Evolutionary conservation across 2,797 vertebrate species (phyloP).

Genomic region (Lacerta agilis): DNA sequence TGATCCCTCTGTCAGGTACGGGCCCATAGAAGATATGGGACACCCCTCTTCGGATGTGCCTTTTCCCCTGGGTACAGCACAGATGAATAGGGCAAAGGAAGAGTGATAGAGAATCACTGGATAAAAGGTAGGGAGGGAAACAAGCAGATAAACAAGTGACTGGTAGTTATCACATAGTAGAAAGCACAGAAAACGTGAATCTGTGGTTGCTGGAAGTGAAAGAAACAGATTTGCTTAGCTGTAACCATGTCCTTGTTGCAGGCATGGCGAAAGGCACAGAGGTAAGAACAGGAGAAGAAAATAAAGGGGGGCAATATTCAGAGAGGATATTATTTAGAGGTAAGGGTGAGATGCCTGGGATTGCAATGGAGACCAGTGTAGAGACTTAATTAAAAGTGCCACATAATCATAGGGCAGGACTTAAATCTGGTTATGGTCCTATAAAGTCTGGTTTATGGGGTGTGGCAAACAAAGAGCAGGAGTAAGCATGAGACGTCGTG

Average conservation of each 20-base stretch:
- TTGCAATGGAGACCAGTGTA: background rate
- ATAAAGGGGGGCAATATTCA: background rate
- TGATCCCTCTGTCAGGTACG: no score
- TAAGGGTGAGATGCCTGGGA: background rate
- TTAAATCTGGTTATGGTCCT: background rate
- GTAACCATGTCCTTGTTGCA: background rate
- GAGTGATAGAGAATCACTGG: background rate
- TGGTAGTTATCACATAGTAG: background rate
- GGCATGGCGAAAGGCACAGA: background rate
- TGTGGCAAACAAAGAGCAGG: background rate
- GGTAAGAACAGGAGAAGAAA: background rate
- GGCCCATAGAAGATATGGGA: no score
- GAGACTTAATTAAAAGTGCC: background rate
- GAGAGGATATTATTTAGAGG: background rate
- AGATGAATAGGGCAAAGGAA: background rate
- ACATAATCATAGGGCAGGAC: background rate
- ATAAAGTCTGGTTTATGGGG: background rate
- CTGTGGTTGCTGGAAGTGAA: background rate
- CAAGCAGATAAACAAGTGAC: background rate
- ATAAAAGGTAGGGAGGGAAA: background rate
- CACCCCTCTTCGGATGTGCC: no score
- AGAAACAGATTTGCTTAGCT: background rate
- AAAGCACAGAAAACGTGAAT: background rate
- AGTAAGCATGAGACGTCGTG: background rate
- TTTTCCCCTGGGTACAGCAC: no score